Base-by-base conservation (phyloP, 2,888 invertebrate species). In the Cyaniris semiargus region DNA sequence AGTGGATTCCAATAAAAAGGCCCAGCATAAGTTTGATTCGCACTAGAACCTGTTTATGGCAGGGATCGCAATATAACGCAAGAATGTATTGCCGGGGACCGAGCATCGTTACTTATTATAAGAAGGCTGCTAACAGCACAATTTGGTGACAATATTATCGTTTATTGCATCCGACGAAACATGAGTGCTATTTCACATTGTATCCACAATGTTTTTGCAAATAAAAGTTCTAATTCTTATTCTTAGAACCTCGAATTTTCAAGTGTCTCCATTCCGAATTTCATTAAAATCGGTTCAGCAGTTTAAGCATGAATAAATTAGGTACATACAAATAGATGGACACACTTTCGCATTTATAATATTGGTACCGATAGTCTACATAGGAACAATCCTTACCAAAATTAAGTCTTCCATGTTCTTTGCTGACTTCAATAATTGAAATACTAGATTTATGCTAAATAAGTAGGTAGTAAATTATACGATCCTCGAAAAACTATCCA, bases 41-140 rank as follows among this genome's bases (percentile, higher is more conserved):
- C 66, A 66, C 66, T 66, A 66, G 27, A 66, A 66, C 66, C 66
- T 18, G 66, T 66, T 66, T 31, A 23, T 13, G 60, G 66, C 27
- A 1, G 66, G 27, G 27, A 27, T 66, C 66, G 66, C 66, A 31
- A 66, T 66, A 27, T n/a, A n/a, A n/a, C 66, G 27, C 66, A 66
- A 31, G 66, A 66, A 66, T 31, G 27, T 66, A 15, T 31, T 15
- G 27, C 66, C 13, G 66, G 27, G 4, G 23, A 13, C 6, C 6
- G 15, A 66, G 7, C 27, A 31, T 31, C 27, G 15, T 66, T 66
- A 66, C 27, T 15, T 31, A 23, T 60, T 23, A 60, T 21, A 10
- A 60, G 23, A 8, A 58, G 21, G 21, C 23, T 21, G 13, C 1
- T 5, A 53, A 4, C 60, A 60, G 21, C 10, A 23, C 21, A 13